Evolutionary conservation across 2,113 vertebrate species (phyloP).

Genomic region (Pogonocichla stellata): DNA sequence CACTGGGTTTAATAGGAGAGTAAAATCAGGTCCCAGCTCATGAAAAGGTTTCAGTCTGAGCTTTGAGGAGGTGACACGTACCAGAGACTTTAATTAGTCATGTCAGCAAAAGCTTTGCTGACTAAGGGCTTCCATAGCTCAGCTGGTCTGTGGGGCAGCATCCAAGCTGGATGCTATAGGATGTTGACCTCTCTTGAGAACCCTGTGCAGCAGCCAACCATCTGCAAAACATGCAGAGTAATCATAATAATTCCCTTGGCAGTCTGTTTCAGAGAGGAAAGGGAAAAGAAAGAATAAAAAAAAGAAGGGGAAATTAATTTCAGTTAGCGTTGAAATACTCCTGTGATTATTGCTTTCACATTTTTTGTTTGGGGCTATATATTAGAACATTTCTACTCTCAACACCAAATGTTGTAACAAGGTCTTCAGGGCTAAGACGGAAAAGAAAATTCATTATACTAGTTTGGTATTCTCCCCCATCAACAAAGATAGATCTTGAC

Average conservation of each 20-base stretch:
- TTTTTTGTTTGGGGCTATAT: slow-evolving; percentile 50
- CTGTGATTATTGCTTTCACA: slow-evolving; percentile 36
- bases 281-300: not conserved
- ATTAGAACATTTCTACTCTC: slow-evolving; percentile 51
- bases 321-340: not conserved
- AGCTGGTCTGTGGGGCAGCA: slow-evolving; percentile 35
- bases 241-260: slow-evolving; percentile 54
- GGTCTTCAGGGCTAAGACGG: slow-evolving; percentile 9
- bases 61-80: not conserved
- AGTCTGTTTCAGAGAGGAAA: slow-evolving; percentile 58
- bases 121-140: slow-evolving; percentile 32
- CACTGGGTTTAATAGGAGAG: not conserved
- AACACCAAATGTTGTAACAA: slow-evolving; percentile 45
- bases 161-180: slow-evolving; percentile 42
- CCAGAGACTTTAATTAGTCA: slow-evolving; percentile 1
- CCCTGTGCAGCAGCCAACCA: slow-evolving; percentile 12
- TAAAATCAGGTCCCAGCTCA: not conserved
- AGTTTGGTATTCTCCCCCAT: not conserved
- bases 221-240: slow-evolving; percentile 48
- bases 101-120: slow-evolving; percentile 50
- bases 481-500: not conserved
- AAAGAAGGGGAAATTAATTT: slow-evolving; percentile 34
- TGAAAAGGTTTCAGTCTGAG: not conserved
- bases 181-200: slow-evolving; percentile 25
- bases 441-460: not conserved